Evolutionary conservation across 2,888 invertebrate genomes (phyloP).

Genomic region (Drosophila longiperda): DNA sequence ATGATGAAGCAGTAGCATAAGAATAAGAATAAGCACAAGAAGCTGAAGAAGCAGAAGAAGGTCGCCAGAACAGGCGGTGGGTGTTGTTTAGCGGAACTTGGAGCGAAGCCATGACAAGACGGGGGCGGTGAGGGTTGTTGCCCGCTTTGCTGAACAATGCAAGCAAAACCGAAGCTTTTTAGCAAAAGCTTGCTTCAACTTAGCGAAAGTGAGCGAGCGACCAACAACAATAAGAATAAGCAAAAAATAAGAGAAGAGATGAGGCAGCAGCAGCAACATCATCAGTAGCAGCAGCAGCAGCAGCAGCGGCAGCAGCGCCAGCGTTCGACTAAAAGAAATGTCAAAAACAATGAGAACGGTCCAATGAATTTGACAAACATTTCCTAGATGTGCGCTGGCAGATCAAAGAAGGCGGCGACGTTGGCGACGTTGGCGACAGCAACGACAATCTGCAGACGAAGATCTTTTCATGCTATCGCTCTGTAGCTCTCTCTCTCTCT

Average conservation of each 20-base stretch:
- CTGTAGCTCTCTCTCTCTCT: slow-evolving; percentile 3
- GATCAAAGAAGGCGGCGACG: slow-evolving; percentile 81
- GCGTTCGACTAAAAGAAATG: slow-evolving; percentile 79
- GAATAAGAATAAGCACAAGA: slow-evolving; percentile 15
- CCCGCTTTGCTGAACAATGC: slow-evolving; percentile 45
- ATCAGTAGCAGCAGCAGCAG: slow-evolving; percentile 10
- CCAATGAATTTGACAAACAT: slow-evolving; percentile 85
- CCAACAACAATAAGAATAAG: slow-evolving; percentile 6
- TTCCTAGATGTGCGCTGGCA: slow-evolving; percentile 85
- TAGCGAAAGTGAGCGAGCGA: slow-evolving; percentile 49
- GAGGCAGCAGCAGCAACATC: slow-evolving; percentile 16
- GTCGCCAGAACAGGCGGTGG: slow-evolving; percentile 24
- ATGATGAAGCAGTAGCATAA: slow-evolving; percentile 12
- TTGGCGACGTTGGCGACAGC: slow-evolving; percentile 60
- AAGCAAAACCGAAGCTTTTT: slow-evolving; percentile 17
- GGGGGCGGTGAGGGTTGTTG: not conserved
- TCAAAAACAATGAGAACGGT: slow-evolving; percentile 85
- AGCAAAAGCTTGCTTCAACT: slow-evolving; percentile 37
- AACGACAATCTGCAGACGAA: slow-evolving; percentile 57
- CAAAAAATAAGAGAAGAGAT: not conserved
- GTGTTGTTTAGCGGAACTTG: slow-evolving; percentile 3
- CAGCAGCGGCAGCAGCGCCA: slow-evolving; percentile 27
- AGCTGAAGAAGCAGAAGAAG: slow-evolving; percentile 20
- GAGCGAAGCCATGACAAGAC: not conserved
- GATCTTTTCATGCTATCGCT: slow-evolving; percentile 16